phyloP scores from a whole-genome alignment of 2,797 vertebrate species.

The Scolopax rusticola region DNA sequence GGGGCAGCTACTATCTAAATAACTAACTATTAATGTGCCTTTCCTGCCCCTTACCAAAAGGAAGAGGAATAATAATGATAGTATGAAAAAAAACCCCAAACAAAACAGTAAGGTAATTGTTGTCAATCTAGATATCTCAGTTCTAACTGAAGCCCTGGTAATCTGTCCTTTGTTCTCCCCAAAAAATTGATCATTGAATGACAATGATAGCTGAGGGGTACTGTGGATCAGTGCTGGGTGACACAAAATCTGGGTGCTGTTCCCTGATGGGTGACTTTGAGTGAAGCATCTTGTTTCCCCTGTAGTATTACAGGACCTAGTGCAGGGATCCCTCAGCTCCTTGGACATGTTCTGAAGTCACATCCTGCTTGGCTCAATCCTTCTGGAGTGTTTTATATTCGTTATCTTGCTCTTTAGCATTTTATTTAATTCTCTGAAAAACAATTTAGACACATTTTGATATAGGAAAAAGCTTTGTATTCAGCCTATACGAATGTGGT shows the following conservation, averaged over 20 bases:
- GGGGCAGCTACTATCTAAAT: conserved; percentile 47
- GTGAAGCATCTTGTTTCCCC: not conserved
- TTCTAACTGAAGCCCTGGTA: not conserved
- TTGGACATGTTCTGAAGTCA: not conserved
- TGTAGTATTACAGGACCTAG: not conserved
- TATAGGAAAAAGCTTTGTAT: not conserved
- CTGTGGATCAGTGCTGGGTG: not conserved
- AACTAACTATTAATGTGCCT: conserved; percentile 23
- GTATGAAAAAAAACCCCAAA: not conserved
- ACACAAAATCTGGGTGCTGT: not conserved
- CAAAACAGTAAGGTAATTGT: not conserved
- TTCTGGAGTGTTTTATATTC: not conserved
- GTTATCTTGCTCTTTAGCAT: not conserved
- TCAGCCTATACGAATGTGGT: not conserved
- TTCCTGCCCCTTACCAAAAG: not conserved
- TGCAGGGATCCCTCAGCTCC: not conserved
- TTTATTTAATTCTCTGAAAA: not conserved
- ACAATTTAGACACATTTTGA: not conserved
- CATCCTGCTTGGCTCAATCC: not conserved
- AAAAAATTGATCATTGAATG: not conserved
- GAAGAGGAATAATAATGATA: not conserved
- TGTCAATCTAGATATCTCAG: not conserved
- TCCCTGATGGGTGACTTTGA: not conserved
- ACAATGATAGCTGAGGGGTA: not conserved
- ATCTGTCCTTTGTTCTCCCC: not conserved